Evolutionary conservation across 2,888 invertebrate species (phyloP), one percentile per base, ranked within the genome.

Genomic region (Piscicola geometra): DNA sequence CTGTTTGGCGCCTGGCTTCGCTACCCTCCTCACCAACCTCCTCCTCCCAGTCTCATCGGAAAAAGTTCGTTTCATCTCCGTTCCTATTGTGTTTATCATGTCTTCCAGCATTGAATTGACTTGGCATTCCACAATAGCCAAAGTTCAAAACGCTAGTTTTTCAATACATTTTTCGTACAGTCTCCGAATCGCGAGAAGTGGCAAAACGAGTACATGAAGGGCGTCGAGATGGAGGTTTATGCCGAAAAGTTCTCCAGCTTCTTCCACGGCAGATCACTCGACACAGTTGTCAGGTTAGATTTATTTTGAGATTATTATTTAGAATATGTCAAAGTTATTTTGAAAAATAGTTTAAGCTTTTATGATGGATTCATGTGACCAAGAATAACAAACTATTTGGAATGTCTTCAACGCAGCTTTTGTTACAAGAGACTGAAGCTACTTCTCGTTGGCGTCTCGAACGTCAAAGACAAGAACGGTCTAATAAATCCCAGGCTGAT

Each of bases 11-110:
- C 97, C 97, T 12, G 98, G 98, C 78, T 99, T 99, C 88, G 97
- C 97, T 81, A 98, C 98, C 75, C 97, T 98, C 94, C 96, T 98
- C 95, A 97, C 97, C 78, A 98, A 98, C 87, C 89, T 99, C 80
- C 98, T 98, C 72, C 77, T 81, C 68, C 81, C 81, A 80, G 67
- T 79, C 15, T 79, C 80, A 5, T 77, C 78, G 74, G 77, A 80
- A 76, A 75, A 78, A 77, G 80, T 80, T 32, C 12, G 36, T 32
- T n/a, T n/a, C n/a, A 30, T 30, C 15, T n/a, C 15, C 32, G 15
- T 32, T 70, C 36, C 36, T n/a, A n/a, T n/a, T n/a, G n/a, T n/a
- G n/a, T n/a, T n/a, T n/a, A n/a, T n/a, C n/a, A n/a, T n/a, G n/a
- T n/a, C n/a, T n/a, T n/a, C n/a, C n/a, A n/a, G n/a, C n/a, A n/a